Conservation (phyloP, 2,797 vertebrate species). For the Tangara arthus region DNA sequence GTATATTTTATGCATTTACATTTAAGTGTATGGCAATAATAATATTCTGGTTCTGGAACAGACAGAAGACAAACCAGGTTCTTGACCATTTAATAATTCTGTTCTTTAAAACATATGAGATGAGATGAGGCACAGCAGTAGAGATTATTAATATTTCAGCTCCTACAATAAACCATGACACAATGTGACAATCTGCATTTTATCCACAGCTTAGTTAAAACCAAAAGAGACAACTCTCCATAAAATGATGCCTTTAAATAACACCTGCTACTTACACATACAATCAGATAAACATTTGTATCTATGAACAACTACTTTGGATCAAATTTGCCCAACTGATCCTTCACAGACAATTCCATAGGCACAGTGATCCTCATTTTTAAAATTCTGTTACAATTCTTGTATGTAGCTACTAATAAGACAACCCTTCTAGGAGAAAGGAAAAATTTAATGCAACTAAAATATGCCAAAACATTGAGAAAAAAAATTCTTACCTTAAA, state of each 20-base stretch:
- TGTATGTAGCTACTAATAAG: neutral
- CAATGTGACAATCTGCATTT: neutral
- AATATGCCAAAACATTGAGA: neutral
- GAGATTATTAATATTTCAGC: neutral
- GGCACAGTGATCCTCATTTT: neutral
- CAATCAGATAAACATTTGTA: neutral
- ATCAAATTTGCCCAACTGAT: neutral
- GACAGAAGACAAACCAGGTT: neutral
- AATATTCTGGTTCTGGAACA: neutral
- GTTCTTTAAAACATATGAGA: neutral
- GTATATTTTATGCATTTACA: neutral
- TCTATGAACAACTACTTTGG: neutral
- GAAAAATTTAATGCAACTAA: neutral
- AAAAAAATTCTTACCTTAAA: slow-evolving; percentile 83
- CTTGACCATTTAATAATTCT: neutral
- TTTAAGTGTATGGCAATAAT: neutral
- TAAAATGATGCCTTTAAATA: neutral
- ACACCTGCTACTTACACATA: neutral
- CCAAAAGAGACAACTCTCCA: neutral
- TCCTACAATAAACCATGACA: neutral
- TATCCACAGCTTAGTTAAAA: neutral
- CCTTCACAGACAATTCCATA: neutral
- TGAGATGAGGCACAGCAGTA: neutral
- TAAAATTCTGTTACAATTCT: neutral
- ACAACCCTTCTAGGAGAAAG: neutral